These are phyloP conservation scores for Darevskia mixta DNA, from an alignment of 2,797 vertebrate species.

Conservation along the genomic window DNA sequence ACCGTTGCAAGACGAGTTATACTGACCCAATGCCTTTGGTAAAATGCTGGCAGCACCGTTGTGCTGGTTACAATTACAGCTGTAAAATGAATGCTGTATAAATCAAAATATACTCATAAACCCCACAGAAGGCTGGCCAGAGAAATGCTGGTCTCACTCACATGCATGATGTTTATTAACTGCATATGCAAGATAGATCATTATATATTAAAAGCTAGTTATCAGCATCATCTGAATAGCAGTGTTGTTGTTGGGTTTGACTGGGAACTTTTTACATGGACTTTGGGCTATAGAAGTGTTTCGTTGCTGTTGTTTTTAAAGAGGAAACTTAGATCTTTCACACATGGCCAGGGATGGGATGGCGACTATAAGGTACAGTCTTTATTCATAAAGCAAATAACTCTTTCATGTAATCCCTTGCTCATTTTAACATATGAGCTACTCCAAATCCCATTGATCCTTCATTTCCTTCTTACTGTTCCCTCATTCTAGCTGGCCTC, in stretches of 20 bases:
- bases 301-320: not conserved
- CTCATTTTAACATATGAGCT: not conserved
- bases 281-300: not conserved
- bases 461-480: not conserved
- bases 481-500: not conserved
- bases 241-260: not conserved
- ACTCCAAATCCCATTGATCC: not conserved
- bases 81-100: not conserved
- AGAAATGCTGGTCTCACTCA: not conserved
- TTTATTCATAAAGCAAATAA: not conserved
- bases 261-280: not conserved
- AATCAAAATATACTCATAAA: not conserved
- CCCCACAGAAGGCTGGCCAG: not conserved
- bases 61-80: not conserved
- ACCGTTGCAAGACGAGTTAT: not conserved
- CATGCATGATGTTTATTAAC: fast-evolving
- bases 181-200: not conserved
- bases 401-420: not conserved
- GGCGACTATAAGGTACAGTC: not conserved
- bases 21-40: not conserved
- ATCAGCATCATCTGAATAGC: fast-evolving
- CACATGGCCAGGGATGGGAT: not conserved
- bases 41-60: not conserved
- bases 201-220: not conserved
- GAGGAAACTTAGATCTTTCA: not conserved